Percentiles rank a stretch among this genome's conserved stretches.
phyloP scores from a whole-genome alignment of 2,888 invertebrate species.

The Leucophenga montana region DNA sequence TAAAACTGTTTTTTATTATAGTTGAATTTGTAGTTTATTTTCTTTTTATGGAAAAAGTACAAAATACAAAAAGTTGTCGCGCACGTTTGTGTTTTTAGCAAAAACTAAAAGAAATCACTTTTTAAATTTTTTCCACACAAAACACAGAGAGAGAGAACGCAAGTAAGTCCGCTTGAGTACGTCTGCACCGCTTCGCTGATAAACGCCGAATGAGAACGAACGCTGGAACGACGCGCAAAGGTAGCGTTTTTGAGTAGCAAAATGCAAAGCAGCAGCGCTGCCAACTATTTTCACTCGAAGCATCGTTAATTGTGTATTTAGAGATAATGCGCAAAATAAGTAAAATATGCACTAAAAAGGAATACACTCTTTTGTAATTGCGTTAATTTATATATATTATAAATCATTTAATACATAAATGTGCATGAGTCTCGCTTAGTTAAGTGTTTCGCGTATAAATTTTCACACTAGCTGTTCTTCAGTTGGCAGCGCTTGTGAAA shows the following conservation, averaged over 20 bases:
- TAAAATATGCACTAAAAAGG: slow-evolving; percentile 15
- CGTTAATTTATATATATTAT: no score
- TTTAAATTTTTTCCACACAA: slow-evolving; percentile 43
- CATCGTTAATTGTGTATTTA: no score
- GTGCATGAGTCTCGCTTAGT: no score
- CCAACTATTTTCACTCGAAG: background rate
- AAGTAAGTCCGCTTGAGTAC: slow-evolving; percentile 51
- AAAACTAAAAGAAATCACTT: slow-evolving; percentile 26
- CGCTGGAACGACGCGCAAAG: slow-evolving; percentile 49
- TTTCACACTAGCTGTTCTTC: no score
- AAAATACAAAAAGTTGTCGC: slow-evolving; percentile 8
- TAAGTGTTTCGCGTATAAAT: no score
- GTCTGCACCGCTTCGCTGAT: slow-evolving; percentile 67
- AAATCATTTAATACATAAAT: slow-evolving; percentile 33
- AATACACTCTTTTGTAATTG: no score
- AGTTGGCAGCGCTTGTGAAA: background rate
- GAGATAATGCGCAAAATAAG: no score
- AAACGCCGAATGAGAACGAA: slow-evolving; percentile 72
- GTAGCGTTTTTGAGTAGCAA: background rate
- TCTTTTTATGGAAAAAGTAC: background rate
- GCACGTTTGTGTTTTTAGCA: slow-evolving; percentile 1
- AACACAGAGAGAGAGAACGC: slow-evolving; percentile 28
- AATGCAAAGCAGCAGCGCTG: background rate
- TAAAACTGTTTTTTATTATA: slow-evolving; percentile 27
- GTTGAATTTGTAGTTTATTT: slow-evolving; percentile 32